Evolutionary conservation across 1,140 invertebrate genomes (phyloP), one percentile per base, ranked within the genome.

Genomic region (Formica exsecta): DNA sequence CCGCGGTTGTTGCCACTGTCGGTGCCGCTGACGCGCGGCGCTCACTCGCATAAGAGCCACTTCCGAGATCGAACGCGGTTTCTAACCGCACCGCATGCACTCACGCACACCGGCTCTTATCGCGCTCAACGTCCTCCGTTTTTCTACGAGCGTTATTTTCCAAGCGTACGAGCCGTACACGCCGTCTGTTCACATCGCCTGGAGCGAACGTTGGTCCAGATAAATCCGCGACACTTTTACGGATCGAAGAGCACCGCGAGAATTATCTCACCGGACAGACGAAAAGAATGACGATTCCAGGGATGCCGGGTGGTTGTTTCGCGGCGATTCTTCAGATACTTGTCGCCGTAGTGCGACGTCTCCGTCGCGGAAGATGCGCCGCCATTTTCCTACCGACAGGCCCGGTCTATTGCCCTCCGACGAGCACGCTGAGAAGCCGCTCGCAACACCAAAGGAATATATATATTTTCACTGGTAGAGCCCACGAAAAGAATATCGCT

Each of bases 371-470:
- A 77, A 89, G 85, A 73, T 87, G 61, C 75, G 88, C 87, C 89
- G 89, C 89, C 89, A 90, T 90, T 90, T 90, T 90, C 89, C 85
- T 89, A 89, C 77, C 81, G 89, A 90, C 83, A 87, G 89, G 74
- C 88, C 89, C 89, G 89, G 89, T 85, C 88, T 89, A 89, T 89
- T 70, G 83, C 70, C 64, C 87, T 68, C 70, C 25, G 73, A 66
- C 76, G 38, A 65, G 73, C 87, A 51, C 70, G 68, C 54, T 71
- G 87, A 86, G 48, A 25, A 22, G 25, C 44, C 61, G 41, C 48
- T 57, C 48, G 61, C 86, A 32, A 61, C 19, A 73, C 29, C 51
- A 19, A 29, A 73, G 59, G 73, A 76, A 51, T 51, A 51, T 19
- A 19, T 44, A 9, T 51, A 19, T 51, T 51, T 68, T 68, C 75